These are phyloP conservation scores for Kryphioiulus occultus DNA, from an alignment of 2,888 invertebrate species.

Conservation along the genomic window DNA sequence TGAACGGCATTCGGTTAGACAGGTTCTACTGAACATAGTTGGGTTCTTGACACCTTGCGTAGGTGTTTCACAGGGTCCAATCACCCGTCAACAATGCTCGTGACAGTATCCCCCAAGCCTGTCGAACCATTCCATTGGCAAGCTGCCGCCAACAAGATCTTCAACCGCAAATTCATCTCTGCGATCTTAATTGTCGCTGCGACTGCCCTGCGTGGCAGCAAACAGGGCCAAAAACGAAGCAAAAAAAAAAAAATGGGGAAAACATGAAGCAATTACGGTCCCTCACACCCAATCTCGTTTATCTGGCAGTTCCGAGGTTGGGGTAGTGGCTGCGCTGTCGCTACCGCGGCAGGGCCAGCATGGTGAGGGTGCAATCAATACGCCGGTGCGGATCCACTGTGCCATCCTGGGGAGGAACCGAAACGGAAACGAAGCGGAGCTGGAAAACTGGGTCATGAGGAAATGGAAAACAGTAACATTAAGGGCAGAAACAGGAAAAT, in stretches of 20 bases:
- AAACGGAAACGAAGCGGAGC: background rate
- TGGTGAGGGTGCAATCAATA: background rate
- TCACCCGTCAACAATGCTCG: background rate
- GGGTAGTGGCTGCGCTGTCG: background rate
- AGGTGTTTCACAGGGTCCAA: background rate
- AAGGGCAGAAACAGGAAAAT: background rate
- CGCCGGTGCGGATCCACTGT: background rate
- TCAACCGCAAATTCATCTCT: background rate
- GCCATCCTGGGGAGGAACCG: background rate
- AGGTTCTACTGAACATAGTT: background rate
- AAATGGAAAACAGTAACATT: constrained; percentile 20
- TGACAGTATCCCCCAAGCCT: no score
- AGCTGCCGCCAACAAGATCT: background rate
- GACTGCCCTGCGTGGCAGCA: background rate
- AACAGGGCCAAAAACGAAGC: background rate
- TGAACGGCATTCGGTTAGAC: no score
- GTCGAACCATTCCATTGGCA: no score
- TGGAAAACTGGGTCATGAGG: background rate
- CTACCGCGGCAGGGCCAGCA: background rate
- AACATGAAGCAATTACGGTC: background rate
- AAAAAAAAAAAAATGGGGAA: background rate
- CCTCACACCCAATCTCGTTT: background rate
- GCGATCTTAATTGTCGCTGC: background rate
- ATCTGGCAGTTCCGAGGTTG: background rate
- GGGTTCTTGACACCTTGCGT: background rate